Evolutionary conservation across 1,140 invertebrate genomes (phyloP), one percentile per base, ranked within the genome.

Genomic region (Ostrea edulis): DNA sequence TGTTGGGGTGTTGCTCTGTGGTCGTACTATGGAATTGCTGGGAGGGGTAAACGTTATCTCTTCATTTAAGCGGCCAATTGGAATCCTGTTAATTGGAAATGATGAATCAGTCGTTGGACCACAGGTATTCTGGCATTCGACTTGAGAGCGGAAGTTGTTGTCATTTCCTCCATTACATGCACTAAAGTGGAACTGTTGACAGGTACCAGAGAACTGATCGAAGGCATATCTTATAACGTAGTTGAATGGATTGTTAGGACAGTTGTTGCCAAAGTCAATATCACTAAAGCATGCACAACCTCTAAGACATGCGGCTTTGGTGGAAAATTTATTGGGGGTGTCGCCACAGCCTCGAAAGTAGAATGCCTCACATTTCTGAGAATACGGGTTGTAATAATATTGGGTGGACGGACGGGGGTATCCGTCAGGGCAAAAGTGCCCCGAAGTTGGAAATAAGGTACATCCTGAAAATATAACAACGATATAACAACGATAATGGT

Each of bases 201-300:
- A 77, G 68, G 68, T 77, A 12, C 68, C 68, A 0, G 68, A 29
- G 68, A 29, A 77, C 14, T 77, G 25, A 35, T 77, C 14, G 25
- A 77, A 77, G 68, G 68, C 68, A 29, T 77, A 77, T 29, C 68
- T 77, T 8, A 77, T 35, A 11, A 25, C 29, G 25, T 77, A 77
- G 25, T 25, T 25, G 25, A 29, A 77, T 14, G 68, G 29, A 35
- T 25, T 77, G 68, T 29, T 29, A 17, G 68, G 68, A 29, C 68
- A 77, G 29, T 8, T 77, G 68, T 77, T 77, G 25, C 68, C 68
- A 77, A 29, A 77, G 25, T 77, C 68, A 35, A 77, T 77, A 25
- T 35, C 25, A 25, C 68, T 77, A 2, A 35, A 77, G 0, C 68
- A 77, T 29, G 22, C 68, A 25, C 68, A 77, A 0, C 25, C 12